Base-by-base conservation (phyloP, 2,113 vertebrate species). In the Xiphorhynchus elegans region DNA sequence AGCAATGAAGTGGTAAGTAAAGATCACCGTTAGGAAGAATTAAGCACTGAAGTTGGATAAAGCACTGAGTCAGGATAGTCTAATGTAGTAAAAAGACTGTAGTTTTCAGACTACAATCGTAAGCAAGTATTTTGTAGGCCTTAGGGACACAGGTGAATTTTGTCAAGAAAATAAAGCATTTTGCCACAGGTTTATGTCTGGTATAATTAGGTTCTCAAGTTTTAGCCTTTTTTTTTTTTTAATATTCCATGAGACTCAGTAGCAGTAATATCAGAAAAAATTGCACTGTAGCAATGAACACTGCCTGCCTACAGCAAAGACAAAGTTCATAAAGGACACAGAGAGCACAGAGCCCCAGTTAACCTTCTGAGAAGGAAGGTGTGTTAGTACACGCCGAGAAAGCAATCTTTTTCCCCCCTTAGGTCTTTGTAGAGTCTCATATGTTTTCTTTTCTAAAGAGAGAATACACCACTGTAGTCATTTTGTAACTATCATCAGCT, bases 251-350 rank as follows among this genome's bases (percentile, higher is more conserved):
- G 12, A 93, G 17, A 8, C 11, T 53, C 39, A 39, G 59, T 47
- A 89, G 72, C 40, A 42, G 37, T 40, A 81, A 21, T 69, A 64
- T 9, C 49, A 50, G 72, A 72, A 94, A 63, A 93, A 74, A 90
- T 64, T 86, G 15, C 47, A 78, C 28, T 56, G 35, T 81, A 47
- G 52, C n/a, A 23, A 44, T 84, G 66, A 91, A 74, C 3, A 3
- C 17, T n/a, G 39, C 31, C 84, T 95, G 91, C 91, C 93, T 89
- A 40, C 60, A 87, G 94, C 84, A 84, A 96, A 87, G 86, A 39
- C 2, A 2, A 86, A 86, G 84, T 89, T 94, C 75, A 47, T 42
- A 73, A 76, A 96, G 81, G 78, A 76, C 58, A 69, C 25, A 46
- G 37, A 87, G 75, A 82, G 59, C 83, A 68, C 35, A 92, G 60